Evolutionary conservation across 2,797 vertebrate species (phyloP), one percentile per base, ranked within the genome.

Genomic region (Dermochelys coriacea): DNA sequence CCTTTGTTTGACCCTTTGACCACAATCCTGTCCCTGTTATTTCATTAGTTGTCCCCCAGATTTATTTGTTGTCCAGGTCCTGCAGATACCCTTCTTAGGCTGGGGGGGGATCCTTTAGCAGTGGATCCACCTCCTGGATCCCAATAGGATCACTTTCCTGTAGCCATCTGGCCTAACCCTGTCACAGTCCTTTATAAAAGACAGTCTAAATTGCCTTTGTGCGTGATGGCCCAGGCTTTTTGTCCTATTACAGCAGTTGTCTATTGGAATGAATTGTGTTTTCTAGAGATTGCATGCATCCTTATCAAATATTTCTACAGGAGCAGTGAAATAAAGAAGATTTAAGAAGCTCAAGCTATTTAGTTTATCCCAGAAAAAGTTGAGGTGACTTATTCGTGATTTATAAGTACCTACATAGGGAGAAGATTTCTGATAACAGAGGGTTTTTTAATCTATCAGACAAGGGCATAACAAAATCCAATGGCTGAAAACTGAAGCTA

Each of bases 341-440:
- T 37, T 75, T 45, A 45, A 47, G 12, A 41, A 80, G 41, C 31
- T 92, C 25, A 41, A 10, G 49, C 25, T 92, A 45, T 78, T 88
- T 51, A 87, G 59, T 84, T 55, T 75, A 92, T 71, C 31, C 80
- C n/a, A 81, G 4, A 78, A 52, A 92, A 96, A 94, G 51, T 41
- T 79, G 85, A 12, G 29, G 55, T n/a, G 41, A 55, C 61, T 91
- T 86, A 50, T 51, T 79, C 31, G 21, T 31, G 47, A 77, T 49
- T 47, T 77, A 47, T 77, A 77, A 49, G 27, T 47, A 47, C 45
- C 15, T 27, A 77, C 8, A 49, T 8, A 77, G 27, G 74, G 14
- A 77, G 14, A 31, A 77, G 49, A 84, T 50, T 91, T 91, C 83
- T 91, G 68, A 9, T 37, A 79, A 12, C 12, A 52, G 75, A 91